These are phyloP conservation scores for Poeciliopsis presidionis DNA, from an alignment of 2,797 vertebrate genomes.

Conservation along the genomic window DNA sequence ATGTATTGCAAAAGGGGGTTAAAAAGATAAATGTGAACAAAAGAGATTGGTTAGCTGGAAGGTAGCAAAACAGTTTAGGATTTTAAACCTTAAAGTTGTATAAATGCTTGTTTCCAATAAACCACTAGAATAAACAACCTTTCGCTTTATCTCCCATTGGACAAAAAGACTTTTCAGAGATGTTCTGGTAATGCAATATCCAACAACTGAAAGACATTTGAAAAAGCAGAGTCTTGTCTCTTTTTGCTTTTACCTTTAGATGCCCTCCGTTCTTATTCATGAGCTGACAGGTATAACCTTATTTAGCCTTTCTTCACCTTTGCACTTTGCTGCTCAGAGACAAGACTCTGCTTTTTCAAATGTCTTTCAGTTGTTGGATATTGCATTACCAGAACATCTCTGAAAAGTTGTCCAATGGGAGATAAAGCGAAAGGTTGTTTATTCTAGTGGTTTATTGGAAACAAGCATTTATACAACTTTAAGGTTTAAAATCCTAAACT, in stretches of 20 bases:
- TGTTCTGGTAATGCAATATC: neutral
- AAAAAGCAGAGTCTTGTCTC: neutral
- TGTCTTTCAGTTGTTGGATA: neutral
- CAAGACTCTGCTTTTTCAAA: neutral
- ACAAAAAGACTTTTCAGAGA: neutral
- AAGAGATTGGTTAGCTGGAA: neutral
- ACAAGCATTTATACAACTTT: neutral
- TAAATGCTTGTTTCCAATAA: neutral
- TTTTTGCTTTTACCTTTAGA: neutral
- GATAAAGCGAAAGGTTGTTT: neutral
- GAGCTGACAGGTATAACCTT: neutral
- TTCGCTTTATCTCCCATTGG: neutral
- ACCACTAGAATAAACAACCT: neutral
- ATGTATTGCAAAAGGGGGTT: neutral
- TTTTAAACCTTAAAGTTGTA: neutral
- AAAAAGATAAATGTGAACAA: neutral
- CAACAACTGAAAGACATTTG: neutral
- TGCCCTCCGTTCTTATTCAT: constrained; percentile 1
- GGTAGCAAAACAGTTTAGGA: neutral
- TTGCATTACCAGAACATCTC: neutral
- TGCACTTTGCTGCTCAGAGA: constrained; percentile 5
- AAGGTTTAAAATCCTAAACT: neutral
- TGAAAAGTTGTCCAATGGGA: neutral
- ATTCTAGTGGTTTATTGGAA: neutral
- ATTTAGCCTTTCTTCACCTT: constrained; percentile 1